Percentiles rank a stretch among this genome's conserved stretches.
Conservation (phyloP, 2,797 vertebrate genomes). For the Otolemur crassicaudatus region DNA sequence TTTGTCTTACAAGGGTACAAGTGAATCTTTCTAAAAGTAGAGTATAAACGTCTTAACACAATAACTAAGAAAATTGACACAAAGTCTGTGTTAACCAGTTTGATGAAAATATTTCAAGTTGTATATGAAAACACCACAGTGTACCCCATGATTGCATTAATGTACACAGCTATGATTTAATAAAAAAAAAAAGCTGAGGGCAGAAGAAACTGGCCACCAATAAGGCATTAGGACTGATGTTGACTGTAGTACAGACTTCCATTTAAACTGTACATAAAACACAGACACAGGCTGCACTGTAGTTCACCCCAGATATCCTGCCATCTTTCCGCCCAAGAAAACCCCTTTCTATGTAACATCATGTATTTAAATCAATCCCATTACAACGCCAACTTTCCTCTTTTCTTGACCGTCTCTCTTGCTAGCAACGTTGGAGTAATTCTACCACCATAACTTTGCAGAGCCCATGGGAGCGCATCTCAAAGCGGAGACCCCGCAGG, state of each 20-base stretch:
- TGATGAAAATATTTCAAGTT: too few relatives aligned
- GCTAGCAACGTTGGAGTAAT: neutral
- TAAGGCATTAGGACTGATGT: too few relatives aligned
- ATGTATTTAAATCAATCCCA: neutral
- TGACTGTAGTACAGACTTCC: neutral
- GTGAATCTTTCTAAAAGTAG: too few relatives aligned
- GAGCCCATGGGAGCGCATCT: neutral
- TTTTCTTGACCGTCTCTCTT: neutral
- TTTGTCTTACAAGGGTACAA: too few relatives aligned
- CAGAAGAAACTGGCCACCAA: neutral
- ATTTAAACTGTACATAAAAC: neutral
- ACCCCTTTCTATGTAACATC: neutral
- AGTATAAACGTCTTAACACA: too few relatives aligned
- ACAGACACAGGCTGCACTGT: fast-evolving
- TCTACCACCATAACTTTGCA: neutral
- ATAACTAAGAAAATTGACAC: too few relatives aligned
- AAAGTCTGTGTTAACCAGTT: too few relatives aligned
- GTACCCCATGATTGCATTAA: too few relatives aligned
- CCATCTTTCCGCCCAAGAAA: neutral
- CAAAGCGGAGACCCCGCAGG: neutral
- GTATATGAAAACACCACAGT: too few relatives aligned
- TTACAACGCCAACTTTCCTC: neutral
- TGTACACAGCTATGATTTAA: too few relatives aligned
- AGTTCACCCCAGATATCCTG: neutral
- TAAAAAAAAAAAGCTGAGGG: neutral